A percentile compares a stretch with the other conserved stretches of the same genome.
Conservation (phyloP, 2,888 invertebrate genomes). For the Branchipolynoe longqiensis region DNA sequence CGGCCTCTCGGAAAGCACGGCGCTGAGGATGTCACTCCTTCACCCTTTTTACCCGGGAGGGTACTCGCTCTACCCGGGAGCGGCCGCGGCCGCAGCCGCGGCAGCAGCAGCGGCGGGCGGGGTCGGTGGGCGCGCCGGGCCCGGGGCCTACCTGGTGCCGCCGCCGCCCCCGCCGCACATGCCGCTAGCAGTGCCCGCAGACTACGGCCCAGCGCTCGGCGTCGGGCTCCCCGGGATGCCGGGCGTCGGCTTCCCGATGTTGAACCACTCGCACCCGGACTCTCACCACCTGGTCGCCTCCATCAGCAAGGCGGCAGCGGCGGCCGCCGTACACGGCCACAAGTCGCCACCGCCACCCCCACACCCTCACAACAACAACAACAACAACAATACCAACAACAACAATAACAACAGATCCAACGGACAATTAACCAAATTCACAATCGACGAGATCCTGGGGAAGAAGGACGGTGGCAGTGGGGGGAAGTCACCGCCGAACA, state of each 20-base stretch:
- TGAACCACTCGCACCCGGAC: slow-evolving; percentile 34
- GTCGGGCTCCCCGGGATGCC: slow-evolving; percentile 2
- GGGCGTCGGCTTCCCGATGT: slow-evolving; percentile 30
- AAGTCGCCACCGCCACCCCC: background rate
- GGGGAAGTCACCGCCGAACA: background rate
- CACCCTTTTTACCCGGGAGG: slow-evolving; percentile 41
- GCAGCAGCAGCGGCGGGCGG: background rate
- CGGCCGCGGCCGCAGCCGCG: background rate
- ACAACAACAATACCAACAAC: slow-evolving; percentile 29
- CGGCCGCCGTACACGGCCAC: slow-evolving; percentile 23
- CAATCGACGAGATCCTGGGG: slow-evolving; percentile 57
- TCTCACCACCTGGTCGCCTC: slow-evolving; percentile 6
- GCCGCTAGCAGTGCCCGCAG: slow-evolving; percentile 40
- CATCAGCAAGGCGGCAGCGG: slow-evolving; percentile 37
- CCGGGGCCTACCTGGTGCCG: background rate
- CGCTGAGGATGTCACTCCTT: slow-evolving; percentile 40
- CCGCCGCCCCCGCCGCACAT: slow-evolving; percentile 19
- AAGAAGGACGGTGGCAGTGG: slow-evolving; percentile 4
- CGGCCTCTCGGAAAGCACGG: background rate
- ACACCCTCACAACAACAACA: background rate
- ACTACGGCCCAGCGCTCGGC: slow-evolving; percentile 33
- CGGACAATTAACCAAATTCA: slow-evolving; percentile 54
- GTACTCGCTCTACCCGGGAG: slow-evolving; percentile 36
- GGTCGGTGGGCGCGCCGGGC: background rate
- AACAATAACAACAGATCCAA: slow-evolving; percentile 42